A percentile compares a stretch with the other conserved stretches of the same genome.
Conservation (phyloP, 2,888 invertebrate species). For the Meghimatium bilineatum region DNA sequence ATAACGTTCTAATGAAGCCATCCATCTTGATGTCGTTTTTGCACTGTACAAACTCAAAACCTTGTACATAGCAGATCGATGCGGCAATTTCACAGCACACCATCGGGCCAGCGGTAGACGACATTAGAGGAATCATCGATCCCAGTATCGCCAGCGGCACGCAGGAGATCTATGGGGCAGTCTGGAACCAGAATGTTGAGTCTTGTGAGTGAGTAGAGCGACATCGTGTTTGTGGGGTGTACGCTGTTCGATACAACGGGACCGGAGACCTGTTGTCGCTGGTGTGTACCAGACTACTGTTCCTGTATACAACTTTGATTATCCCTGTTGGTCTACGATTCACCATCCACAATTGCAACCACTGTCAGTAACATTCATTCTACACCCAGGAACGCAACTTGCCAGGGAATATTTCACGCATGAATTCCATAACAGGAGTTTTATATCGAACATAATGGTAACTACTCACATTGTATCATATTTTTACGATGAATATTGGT, state of each 20-base stretch:
- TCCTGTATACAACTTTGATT: neutral
- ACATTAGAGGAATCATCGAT: conserved; percentile 5
- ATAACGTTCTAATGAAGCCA: no score
- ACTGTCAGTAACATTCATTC: neutral
- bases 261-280: conserved; percentile 16
- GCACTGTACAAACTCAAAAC: neutral
- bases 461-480: no score
- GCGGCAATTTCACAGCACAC: conserved; percentile 7
- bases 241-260: conserved; percentile 6
- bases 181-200: conserved; percentile 9
- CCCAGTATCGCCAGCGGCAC: neutral
- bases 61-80: conserved; percentile 15
- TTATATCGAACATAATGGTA: neutral
- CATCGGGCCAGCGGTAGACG: conserved; percentile 2
- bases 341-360: neutral
- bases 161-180: neutral
- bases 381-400: neutral
- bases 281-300: conserved; percentile 5
- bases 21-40: neutral
- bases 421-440: no score
- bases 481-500: no score
- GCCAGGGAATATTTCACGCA: neutral
- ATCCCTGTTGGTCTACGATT: neutral
- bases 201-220: neutral
- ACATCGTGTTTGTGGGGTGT: neutral